Percentiles rank a stretch among this genome's conserved stretches.
phyloP scores from a whole-genome alignment of 2,113 vertebrate species.

The Hemibagrus wyckioides region DNA sequence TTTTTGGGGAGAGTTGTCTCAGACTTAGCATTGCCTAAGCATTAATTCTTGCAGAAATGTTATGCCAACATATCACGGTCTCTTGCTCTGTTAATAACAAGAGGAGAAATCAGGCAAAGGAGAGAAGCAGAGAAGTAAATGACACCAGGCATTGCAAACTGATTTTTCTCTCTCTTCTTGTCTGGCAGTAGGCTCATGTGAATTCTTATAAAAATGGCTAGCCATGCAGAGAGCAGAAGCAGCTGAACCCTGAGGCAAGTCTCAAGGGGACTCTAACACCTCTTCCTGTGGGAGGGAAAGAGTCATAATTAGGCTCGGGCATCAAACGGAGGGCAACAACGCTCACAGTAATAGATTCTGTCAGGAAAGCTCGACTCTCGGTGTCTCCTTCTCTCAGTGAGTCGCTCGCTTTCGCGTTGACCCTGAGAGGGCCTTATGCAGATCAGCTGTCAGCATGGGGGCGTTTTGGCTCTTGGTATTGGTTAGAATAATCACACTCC shows the following conservation, averaged over 20 bases:
- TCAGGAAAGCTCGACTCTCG: conserved; percentile 35
- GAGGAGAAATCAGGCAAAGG: background rate
- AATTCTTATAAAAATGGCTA: conserved; percentile 15
- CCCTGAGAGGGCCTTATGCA: conserved; percentile 35
- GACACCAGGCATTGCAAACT: conserved; percentile 14
- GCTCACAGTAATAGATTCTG: conserved; percentile 46
- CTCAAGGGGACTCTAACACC: conserved; percentile 29
- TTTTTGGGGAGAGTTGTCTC: background rate
- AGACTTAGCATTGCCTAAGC: background rate
- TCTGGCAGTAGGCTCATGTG: background rate
- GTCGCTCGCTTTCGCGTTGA: background rate
- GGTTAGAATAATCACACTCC: conserved; percentile 26
- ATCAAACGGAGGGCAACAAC: conserved; percentile 33
- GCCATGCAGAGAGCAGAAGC: conserved; percentile 31
- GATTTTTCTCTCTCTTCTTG: background rate
- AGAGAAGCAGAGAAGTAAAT: background rate
- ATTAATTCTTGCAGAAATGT: conserved; percentile 33
- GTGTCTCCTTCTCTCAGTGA: conserved; percentile 18
- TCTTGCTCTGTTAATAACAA: conserved; percentile 16
- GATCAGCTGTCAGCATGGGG: conserved; percentile 39
- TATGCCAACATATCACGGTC: background rate
- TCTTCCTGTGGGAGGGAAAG: conserved; percentile 37
- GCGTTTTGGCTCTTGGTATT: conserved; percentile 17
- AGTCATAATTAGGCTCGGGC: conserved; percentile 46
- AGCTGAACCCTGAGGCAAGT: conserved; percentile 29